Percentiles rank a stretch among this genome's conserved stretches.
Evolutionary conservation across 2,888 invertebrate genomes (phyloP).

Genomic region (Cactoblastis cactorum): DNA sequence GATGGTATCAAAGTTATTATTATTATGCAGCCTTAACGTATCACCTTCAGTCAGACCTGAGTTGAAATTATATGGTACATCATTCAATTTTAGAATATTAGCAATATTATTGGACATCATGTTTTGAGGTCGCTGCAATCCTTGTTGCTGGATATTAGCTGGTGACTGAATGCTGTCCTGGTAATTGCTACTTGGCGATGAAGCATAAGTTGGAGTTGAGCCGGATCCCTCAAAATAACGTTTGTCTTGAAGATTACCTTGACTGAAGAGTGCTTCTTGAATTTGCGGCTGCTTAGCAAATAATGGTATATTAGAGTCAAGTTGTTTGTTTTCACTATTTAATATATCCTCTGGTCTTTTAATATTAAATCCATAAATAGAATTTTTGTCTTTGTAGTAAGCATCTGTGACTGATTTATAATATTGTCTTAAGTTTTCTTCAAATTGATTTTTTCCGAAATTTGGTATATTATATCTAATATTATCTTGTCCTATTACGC

Average conservation of each 20-base stretch:
- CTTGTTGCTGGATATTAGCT: constrained; percentile 43
- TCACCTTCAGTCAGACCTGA: constrained; percentile 47
- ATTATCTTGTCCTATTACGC: constrained; percentile 31
- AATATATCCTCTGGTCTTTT: constrained; percentile 56
- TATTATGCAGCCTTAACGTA: constrained; percentile 44
- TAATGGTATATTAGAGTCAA: constrained; percentile 41
- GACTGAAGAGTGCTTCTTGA: constrained; percentile 42
- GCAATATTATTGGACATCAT: constrained; percentile 44
- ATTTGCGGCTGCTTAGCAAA: constrained; percentile 45
- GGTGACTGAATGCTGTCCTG: constrained; percentile 48
- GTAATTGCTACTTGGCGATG: constrained; percentile 40
- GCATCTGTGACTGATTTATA: constrained; percentile 58
- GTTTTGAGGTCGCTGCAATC: constrained; percentile 42
- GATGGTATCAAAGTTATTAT: constrained; percentile 49
- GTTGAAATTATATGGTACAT: constrained; percentile 59
- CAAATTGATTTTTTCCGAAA: constrained; percentile 51
- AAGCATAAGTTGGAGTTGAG: constrained; percentile 39
- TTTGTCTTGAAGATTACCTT: constrained; percentile 35
- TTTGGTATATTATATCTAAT: constrained; percentile 40
- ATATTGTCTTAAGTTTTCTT: constrained; percentile 50
- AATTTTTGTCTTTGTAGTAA: constrained; percentile 67
- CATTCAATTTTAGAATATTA: constrained; percentile 59
- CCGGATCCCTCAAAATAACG: constrained; percentile 39
- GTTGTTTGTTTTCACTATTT: constrained; percentile 42
- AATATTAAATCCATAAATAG: constrained; percentile 54